Percentiles rank a stretch among this genome's conserved stretches.
Conservation (phyloP, 2,888 invertebrate genomes). For the Metalampra italica region DNA sequence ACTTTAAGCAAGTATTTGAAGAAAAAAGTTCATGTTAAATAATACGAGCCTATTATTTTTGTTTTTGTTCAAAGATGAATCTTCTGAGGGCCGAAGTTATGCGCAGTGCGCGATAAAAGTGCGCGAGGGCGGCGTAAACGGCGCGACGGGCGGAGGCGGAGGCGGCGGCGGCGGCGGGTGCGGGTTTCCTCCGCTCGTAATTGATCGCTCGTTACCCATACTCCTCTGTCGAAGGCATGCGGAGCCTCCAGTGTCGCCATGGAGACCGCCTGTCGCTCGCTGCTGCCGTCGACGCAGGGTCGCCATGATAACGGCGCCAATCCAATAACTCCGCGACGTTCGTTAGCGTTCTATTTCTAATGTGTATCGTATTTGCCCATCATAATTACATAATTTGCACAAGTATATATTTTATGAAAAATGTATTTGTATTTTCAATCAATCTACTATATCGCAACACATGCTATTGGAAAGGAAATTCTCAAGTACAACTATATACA, state of each 20-base stretch:
- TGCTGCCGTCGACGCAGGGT: slow-evolving; percentile 51
- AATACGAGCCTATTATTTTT: not conserved
- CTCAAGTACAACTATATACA: no score
- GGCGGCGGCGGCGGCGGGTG: slow-evolving; percentile 21
- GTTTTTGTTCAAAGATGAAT: slow-evolving; percentile 2
- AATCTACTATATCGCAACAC: no score
- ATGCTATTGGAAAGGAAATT: no score
- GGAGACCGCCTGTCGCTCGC: slow-evolving; percentile 64
- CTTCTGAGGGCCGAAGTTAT: slow-evolving; percentile 15
- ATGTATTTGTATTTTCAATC: no score
- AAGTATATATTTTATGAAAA: no score
- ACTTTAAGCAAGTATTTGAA: no score
- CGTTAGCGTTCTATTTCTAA: slow-evolving; percentile 8
- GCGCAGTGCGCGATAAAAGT: slow-evolving; percentile 30
- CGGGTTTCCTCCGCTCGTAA: slow-evolving; percentile 49
- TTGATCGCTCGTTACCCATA: slow-evolving; percentile 63
- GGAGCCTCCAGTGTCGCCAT: slow-evolving; percentile 60
- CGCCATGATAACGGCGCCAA: slow-evolving; percentile 39
- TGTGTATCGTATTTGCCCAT: slow-evolving; percentile 5
- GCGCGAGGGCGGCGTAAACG: slow-evolving; percentile 24
- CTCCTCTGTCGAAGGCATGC: slow-evolving; percentile 36
- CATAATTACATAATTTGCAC: not conserved
- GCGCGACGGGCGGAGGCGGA: slow-evolving; percentile 18
- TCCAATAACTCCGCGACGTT: slow-evolving; percentile 26
- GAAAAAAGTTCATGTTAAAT: not conserved